phyloP scores from a whole-genome alignment of 2,797 vertebrate genomes.

The Tarsius wallacei region DNA sequence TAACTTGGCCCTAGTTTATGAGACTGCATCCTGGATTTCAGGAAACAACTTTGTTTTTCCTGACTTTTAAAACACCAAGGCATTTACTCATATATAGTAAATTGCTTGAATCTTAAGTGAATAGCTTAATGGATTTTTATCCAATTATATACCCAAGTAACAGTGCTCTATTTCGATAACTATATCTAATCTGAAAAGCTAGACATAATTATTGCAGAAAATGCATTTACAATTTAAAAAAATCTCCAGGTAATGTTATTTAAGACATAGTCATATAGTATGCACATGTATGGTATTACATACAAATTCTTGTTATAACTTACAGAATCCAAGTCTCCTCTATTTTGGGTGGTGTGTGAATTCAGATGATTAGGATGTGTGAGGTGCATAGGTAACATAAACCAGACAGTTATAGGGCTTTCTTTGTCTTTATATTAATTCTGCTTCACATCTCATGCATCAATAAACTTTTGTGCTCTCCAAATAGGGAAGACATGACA shows the following conservation, averaged over 20 bases:
- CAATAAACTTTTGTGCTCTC: slow-evolving; percentile 41
- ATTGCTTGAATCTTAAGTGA: slow-evolving; percentile 23
- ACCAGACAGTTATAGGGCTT: not conserved
- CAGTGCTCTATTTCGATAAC: slow-evolving; percentile 22
- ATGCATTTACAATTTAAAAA: not conserved
- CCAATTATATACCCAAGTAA: slow-evolving; percentile 28
- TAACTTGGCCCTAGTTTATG: not conserved
- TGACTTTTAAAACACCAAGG: not conserved
- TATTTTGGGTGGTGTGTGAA: not conserved
- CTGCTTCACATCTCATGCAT: not conserved
- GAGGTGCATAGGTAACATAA: not conserved
- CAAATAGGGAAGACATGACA: not conserved
- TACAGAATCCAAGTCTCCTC: not conserved
- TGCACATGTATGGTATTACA: not conserved
- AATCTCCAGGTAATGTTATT: not conserved
- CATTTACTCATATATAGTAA: slow-evolving; percentile 21
- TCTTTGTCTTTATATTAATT: slow-evolving; percentile 27
- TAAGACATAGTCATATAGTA: not conserved
- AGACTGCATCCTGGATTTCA: not conserved
- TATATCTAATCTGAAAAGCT: slow-evolving; percentile 36
- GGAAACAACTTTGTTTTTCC: not conserved
- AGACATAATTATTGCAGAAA: slow-evolving; percentile 46
- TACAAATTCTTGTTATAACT: slow-evolving; percentile 16
- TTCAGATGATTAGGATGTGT: not conserved
- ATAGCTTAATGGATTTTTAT: slow-evolving; percentile 61